Conservation (phyloP, 2,797 vertebrate species). For the Gallinago stenura region DNA sequence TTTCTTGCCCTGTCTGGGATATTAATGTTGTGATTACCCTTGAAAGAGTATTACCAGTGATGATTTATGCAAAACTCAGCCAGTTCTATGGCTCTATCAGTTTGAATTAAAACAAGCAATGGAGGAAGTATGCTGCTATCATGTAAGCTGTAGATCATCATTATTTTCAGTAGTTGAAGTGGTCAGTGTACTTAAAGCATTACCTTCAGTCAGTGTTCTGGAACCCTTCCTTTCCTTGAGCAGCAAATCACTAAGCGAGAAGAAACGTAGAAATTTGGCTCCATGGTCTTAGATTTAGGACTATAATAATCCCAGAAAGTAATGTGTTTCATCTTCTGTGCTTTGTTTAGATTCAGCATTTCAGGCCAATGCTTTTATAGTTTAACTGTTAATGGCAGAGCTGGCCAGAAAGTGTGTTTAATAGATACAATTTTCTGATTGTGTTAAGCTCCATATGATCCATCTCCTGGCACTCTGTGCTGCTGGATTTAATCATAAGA, state of each 20-base stretch:
- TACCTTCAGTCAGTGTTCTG: neutral
- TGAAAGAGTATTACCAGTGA: conserved; percentile 46
- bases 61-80: conserved; percentile 65
- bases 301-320: neutral
- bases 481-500: conserved; percentile 23
- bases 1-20: conserved; percentile 68
- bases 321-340: neutral
- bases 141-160: neutral
- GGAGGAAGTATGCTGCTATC: neutral
- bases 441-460: neutral
- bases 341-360: neutral
- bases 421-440: conserved; percentile 12
- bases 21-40: conserved; percentile 70
- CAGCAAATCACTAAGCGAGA: neutral
- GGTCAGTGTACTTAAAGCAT: neutral
- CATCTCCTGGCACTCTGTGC: neutral
- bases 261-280: neutral
- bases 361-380: neutral
- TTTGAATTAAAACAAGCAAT: conserved; percentile 56
- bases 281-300: neutral
- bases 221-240: neutral
- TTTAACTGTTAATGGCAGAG: conserved; percentile 1
- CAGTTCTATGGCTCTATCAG: conserved; percentile 13
- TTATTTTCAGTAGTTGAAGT: neutral
- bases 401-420: neutral